Evolutionary conservation across 2,797 vertebrate species (phyloP).

Genomic region (Syndactyla subalaris): DNA sequence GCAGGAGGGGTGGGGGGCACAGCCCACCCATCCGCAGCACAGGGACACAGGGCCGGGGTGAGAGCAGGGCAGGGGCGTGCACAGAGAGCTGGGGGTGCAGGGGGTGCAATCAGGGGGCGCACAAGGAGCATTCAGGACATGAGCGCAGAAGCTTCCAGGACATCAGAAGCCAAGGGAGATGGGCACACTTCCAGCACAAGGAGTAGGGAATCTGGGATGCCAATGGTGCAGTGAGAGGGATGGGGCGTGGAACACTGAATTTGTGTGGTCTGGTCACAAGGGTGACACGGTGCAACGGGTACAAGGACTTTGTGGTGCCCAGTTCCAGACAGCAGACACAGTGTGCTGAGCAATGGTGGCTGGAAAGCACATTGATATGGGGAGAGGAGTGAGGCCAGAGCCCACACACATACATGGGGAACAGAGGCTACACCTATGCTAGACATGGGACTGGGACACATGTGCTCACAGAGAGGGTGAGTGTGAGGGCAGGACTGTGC

Average conservation of each 20-base stretch:
- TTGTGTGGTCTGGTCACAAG: background rate
- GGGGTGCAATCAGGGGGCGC: background rate
- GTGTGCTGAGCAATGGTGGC: slow-evolving; percentile 34
- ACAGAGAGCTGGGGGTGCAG: background rate
- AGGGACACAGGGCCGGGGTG: background rate
- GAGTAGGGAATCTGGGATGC: background rate
- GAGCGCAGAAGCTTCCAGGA: background rate
- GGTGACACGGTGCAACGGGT: background rate
- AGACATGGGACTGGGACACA: background rate
- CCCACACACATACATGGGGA: background rate
- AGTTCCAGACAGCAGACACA: slow-evolving; percentile 47
- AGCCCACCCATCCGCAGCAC: background rate
- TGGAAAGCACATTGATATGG: slow-evolving; percentile 54
- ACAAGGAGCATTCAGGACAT: background rate
- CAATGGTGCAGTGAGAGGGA: background rate
- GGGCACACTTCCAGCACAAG: background rate
- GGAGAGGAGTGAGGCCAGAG: background rate
- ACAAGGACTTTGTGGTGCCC: background rate
- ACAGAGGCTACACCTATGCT: background rate
- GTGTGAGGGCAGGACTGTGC: background rate
- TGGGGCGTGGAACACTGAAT: background rate
- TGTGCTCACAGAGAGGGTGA: background rate
- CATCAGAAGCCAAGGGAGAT: background rate
- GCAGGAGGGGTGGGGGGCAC: background rate
- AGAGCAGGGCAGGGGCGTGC: background rate